Percentiles rank a stretch among this genome's conserved stretches.
phyloP scores from a whole-genome alignment of 2,113 vertebrate species.

The Microcebus tavaratra region DNA sequence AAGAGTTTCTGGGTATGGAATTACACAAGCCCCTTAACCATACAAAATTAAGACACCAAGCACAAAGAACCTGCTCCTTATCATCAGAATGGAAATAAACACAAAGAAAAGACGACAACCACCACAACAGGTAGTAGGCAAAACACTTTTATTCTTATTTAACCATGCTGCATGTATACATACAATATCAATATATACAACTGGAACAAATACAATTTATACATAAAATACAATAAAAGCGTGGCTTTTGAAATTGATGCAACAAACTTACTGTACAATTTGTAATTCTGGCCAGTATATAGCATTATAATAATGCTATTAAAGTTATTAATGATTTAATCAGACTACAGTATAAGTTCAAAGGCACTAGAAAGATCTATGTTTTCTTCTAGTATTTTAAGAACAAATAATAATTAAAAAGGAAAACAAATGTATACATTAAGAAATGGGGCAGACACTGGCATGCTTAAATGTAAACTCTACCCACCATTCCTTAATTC shows the following conservation, averaged over 20 bases:
- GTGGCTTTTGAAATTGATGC: constrained; percentile 68
- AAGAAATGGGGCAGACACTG: constrained; percentile 53
- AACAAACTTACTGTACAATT: constrained; percentile 60
- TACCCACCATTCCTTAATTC: constrained; percentile 35
- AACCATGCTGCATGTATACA: constrained; percentile 81
- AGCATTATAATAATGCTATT: constrained; percentile 51
- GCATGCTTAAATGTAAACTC: constrained; percentile 43
- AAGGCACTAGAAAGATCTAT: constrained; percentile 83
- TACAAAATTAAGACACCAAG: neutral
- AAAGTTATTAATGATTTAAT: constrained; percentile 56
- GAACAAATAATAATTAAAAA: constrained; percentile 67
- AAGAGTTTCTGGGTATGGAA: neutral
- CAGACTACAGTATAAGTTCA: constrained; percentile 67
- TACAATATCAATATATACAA: constrained; percentile 81
- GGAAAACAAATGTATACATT: constrained; percentile 54
- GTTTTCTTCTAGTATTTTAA: constrained; percentile 72
- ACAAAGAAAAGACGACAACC: neutral
- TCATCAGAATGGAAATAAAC: neutral
- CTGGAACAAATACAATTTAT: constrained; percentile 69
- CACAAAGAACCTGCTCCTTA: neutral
- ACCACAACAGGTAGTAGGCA: constrained; percentile 15
- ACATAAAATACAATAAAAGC: constrained; percentile 67
- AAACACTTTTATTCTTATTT: constrained; percentile 82
- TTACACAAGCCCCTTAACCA: neutral
- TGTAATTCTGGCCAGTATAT: constrained; percentile 52